Evolutionary conservation across 37 sponge, comb jelly and placozoan genomes (phyloP).

Genomic region (Haliclona indistincta): DNA sequence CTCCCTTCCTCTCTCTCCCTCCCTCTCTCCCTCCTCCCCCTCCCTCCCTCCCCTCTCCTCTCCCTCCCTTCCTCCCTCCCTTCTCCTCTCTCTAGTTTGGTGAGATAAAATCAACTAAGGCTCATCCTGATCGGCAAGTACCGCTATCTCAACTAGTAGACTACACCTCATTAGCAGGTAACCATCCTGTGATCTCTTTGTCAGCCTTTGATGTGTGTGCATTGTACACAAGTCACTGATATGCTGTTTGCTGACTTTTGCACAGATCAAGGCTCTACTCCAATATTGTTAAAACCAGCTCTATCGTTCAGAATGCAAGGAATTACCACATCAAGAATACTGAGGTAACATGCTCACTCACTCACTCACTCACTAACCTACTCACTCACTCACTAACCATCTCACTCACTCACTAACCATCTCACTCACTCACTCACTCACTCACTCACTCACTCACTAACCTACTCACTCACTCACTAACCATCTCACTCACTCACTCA

Average conservation of each 20-base stretch:
- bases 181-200: not conserved
- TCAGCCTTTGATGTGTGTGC: not conserved
- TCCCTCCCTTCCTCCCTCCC: too few relatives aligned
- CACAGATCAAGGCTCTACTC: conserved; percentile 55
- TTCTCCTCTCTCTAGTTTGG: conserved; percentile 5
- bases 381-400: too few relatives aligned
- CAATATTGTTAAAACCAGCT: conserved; percentile 44
- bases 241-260: not conserved
- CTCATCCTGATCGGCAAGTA: conserved; percentile 1
- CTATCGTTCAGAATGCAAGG: conserved; percentile 63
- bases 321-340: conserved; percentile 65
- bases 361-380: not conserved
- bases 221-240: not conserved
- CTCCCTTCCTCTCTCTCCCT: not conserved
- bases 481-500: too few relatives aligned
- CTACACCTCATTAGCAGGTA: conserved; percentile 31
- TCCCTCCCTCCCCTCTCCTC: not conserved
- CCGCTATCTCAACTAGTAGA: conserved; percentile 48
- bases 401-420: too few relatives aligned
- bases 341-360: conserved; percentile 25
- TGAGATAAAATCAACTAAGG: not conserved
- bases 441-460: too few relatives aligned
- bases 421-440: too few relatives aligned
- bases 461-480: too few relatives aligned
- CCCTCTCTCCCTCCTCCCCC: not conserved